These are phyloP conservation scores for Lepus europaeus DNA, from an alignment of 2,113 vertebrate genomes.

Conservation along the genomic window DNA sequence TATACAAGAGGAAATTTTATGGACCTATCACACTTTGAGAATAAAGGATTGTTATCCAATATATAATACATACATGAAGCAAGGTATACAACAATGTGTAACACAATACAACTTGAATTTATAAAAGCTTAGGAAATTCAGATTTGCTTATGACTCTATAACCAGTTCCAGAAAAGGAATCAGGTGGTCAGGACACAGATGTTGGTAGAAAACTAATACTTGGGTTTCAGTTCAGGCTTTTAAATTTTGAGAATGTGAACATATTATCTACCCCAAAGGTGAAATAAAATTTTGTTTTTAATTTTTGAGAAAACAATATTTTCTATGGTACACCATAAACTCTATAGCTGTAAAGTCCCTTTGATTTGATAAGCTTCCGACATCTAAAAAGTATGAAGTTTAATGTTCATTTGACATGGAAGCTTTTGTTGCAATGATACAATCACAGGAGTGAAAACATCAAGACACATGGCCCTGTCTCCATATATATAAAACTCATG, in stretches of 20 bases:
- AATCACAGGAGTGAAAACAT: not conserved
- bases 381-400: not conserved
- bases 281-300: not conserved
- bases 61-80: not conserved
- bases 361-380: not conserved
- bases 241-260: not conserved
- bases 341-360: not conserved
- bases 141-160: not conserved
- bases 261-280: not conserved
- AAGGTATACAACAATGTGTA: not conserved
- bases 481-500: not conserved
- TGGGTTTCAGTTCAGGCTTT: not conserved
- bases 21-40: not conserved
- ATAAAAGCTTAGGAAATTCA: not conserved
- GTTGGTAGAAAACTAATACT: not conserved
- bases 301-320: not conserved
- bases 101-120: not conserved
- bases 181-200: not conserved
- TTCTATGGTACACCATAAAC: not conserved
- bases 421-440: not conserved
- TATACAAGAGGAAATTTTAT: not conserved
- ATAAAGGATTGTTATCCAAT: not conserved
- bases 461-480: not conserved
- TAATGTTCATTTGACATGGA: not conserved
- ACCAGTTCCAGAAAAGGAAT: constrained; percentile 27